phyloP scores from a whole-genome alignment of 1,140 invertebrate genomes.

The Heliconius hewitsoni region DNA sequence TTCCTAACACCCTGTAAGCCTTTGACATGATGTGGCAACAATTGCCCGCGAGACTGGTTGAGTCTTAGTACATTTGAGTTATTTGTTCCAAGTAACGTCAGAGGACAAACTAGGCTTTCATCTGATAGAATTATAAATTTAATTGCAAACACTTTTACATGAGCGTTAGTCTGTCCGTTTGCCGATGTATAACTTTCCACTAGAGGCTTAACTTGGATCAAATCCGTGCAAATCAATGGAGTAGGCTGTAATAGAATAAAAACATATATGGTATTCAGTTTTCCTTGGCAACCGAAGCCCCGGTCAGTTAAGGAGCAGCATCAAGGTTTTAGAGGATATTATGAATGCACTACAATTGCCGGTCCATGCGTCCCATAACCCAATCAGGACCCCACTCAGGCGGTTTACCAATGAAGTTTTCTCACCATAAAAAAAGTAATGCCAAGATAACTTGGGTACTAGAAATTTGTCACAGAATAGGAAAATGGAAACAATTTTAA shows the following conservation, averaged over 20 bases:
- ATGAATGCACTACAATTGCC: too few relatives aligned
- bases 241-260: constrained; percentile 18
- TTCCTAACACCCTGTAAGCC: constrained; percentile 4
- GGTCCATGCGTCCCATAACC: too few relatives aligned
- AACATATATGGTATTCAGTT: not conserved
- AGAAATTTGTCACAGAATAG: too few relatives aligned
- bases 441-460: too few relatives aligned
- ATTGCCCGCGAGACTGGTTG: not conserved
- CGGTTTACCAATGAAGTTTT: too few relatives aligned
- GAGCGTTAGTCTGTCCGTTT: not conserved
- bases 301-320: too few relatives aligned
- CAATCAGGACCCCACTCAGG: too few relatives aligned
- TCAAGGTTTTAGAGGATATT: too few relatives aligned
- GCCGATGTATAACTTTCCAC: not conserved
- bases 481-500: too few relatives aligned
- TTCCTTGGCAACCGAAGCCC: too few relatives aligned
- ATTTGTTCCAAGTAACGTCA: not conserved
- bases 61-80: not conserved
- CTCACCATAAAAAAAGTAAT: too few relatives aligned
- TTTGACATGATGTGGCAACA: not conserved
- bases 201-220: not conserved
- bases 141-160: not conserved
- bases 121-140: not conserved
- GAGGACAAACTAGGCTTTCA: constrained; percentile 16
- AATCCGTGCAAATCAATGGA: constrained; percentile 14